phyloP scores from a whole-genome alignment of 2,888 invertebrate species.

The Acronicta aceris region DNA sequence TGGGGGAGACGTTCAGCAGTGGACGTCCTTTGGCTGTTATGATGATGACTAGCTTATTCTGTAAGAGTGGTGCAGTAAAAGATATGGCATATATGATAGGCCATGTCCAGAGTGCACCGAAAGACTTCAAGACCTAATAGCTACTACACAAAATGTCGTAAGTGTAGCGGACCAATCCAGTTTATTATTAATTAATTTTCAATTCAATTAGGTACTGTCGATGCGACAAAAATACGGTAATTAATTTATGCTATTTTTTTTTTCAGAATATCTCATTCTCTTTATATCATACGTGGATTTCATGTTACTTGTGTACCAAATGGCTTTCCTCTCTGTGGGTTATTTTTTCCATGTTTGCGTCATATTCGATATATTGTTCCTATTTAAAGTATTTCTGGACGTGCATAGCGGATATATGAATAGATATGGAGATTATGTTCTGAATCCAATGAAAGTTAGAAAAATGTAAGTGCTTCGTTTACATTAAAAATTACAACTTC shows the following conservation, averaged over 20 bases:
- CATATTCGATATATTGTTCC: conserved; percentile 76
- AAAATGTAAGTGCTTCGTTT: conserved; percentile 73
- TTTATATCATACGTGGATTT: conserved; percentile 80
- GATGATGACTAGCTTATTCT: no score
- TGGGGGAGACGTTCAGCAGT: no score
- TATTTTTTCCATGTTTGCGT: conserved; percentile 74
- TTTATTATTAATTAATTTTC: no score
- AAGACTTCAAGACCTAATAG: no score
- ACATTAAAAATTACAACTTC: not conserved
- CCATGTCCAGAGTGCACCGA: no score
- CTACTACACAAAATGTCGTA: no score
- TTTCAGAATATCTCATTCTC: conserved; percentile 82
- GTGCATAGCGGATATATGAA: conserved; percentile 85
- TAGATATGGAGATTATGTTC: conserved; percentile 84
- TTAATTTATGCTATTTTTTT: not conserved
- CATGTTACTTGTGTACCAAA: conserved; percentile 83
- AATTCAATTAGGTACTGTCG: no score
- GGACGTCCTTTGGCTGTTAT: no score
- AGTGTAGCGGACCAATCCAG: no score
- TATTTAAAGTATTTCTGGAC: conserved; percentile 83
- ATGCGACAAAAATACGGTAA: no score
- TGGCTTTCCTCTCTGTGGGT: conserved; percentile 82
- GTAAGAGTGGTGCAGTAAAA: no score
- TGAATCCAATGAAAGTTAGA: conserved; percentile 80
- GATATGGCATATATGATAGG: no score